Evolutionary conservation across 2,888 invertebrate species (phyloP).

Genomic region (Glomeris marginata): DNA sequence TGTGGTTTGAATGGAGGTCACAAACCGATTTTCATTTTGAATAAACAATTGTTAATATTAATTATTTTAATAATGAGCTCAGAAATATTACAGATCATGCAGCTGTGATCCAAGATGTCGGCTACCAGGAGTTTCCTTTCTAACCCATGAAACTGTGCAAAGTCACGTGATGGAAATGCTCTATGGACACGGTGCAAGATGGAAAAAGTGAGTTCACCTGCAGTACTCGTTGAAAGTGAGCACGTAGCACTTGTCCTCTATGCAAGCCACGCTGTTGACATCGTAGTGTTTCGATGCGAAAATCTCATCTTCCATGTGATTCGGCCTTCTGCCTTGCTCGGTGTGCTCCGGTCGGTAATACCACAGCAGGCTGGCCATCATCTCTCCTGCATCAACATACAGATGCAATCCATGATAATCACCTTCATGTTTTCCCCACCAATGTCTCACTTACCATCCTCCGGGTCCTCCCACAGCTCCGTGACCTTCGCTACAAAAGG

Average conservation of each 20-base stretch:
- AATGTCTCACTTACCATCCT: slow-evolving; percentile 60
- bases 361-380: slow-evolving; percentile 95
- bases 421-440: too few relatives aligned
- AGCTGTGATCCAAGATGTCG: too few relatives aligned
- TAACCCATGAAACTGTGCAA: too few relatives aligned
- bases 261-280: slow-evolving; percentile 90
- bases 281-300: slow-evolving; percentile 92
- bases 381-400: slow-evolving; percentile 54
- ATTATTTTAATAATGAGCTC: too few relatives aligned
- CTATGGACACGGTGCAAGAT: too few relatives aligned
- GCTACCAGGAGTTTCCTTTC: too few relatives aligned
- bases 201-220: slow-evolving; percentile 48
- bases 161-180: too few relatives aligned
- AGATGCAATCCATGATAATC: too few relatives aligned
- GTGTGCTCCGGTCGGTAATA: slow-evolving; percentile 97
- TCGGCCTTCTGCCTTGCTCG: slow-evolving; percentile 64
- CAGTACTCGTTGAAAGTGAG: slow-evolving; percentile 92
- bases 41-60: too few relatives aligned
- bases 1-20: too few relatives aligned
- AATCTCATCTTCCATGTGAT: slow-evolving; percentile 76
- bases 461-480: slow-evolving; percentile 86
- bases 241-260: slow-evolving; percentile 95
- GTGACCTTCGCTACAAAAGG: slow-evolving; percentile 92
- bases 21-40: too few relatives aligned
- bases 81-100: too few relatives aligned